Conservation (phyloP, 2,888 invertebrate genomes). For the Leptopterna dolabrata region DNA sequence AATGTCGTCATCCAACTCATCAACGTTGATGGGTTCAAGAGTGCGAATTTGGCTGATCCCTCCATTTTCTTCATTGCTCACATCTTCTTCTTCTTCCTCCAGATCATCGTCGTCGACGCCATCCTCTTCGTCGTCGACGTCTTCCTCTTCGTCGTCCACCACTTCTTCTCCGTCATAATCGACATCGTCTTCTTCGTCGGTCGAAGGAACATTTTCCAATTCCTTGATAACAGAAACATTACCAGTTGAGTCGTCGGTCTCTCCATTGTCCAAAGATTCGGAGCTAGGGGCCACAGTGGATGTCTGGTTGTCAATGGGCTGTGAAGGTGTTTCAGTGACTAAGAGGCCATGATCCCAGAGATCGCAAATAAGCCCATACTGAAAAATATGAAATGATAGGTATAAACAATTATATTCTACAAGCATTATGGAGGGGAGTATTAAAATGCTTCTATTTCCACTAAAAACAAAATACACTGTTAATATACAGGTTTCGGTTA, state of each 20-base stretch:
- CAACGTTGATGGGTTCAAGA: not conserved
- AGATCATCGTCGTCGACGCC: not conserved
- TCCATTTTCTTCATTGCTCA: not conserved
- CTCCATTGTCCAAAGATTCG: not conserved
- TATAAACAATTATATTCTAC: too few relatives aligned
- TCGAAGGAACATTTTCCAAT: not conserved
- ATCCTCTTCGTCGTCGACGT: not conserved
- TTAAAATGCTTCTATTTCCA: too few relatives aligned
- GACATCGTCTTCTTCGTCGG: not conserved
- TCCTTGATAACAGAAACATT: not conserved
- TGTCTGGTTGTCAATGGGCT: slow-evolving; percentile 59
- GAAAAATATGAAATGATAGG: not conserved
- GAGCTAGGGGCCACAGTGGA: not conserved
- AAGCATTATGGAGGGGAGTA: too few relatives aligned
- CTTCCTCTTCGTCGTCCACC: not conserved
- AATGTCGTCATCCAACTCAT: not conserved
- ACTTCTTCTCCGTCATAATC: not conserved
- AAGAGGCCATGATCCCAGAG: slow-evolving; percentile 87
- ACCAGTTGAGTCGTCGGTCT: not conserved
- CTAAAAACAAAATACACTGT: too few relatives aligned
- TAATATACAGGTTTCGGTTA: too few relatives aligned
- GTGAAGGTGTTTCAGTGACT: slow-evolving; percentile 76
- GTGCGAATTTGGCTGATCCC: too few relatives aligned
- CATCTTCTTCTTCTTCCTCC: not conserved
- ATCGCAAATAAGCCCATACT: slow-evolving; percentile 71